These are phyloP conservation scores for Peromyscus polionotus DNA, from an alignment of 2,113 vertebrate species.

Conservation along the genomic window DNA sequence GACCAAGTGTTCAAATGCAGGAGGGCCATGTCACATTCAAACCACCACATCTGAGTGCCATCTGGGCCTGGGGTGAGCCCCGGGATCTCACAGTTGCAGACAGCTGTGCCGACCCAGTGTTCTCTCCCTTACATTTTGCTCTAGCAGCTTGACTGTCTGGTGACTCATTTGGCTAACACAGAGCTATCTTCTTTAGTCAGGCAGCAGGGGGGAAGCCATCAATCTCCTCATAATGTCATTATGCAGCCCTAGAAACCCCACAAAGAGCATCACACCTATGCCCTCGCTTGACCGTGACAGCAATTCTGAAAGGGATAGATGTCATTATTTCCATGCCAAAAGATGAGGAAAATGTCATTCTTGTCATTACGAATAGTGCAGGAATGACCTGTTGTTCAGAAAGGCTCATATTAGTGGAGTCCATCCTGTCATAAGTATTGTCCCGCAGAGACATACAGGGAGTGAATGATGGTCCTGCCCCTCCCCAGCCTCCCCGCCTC, in stretches of 20 bases:
- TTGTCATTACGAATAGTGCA: neutral
- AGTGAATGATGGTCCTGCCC: slow-evolving; percentile 31
- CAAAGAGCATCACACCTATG: neutral
- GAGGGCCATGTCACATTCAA: neutral
- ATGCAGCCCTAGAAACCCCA: neutral
- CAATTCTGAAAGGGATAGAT: slow-evolving; percentile 48
- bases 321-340: slow-evolving; percentile 25
- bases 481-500: neutral
- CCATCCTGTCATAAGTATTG: neutral
- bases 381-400: neutral
- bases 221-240: slow-evolving; percentile 20
- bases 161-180: slow-evolving; percentile 46
- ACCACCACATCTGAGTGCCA: neutral
- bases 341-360: slow-evolving; percentile 29
- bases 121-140: neutral
- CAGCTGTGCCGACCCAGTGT: neutral
- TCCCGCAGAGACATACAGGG: slow-evolving; percentile 37
- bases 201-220: neutral
- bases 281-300: slow-evolving; percentile 23
- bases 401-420: neutral
- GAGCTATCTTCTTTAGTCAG: slow-evolving; percentile 41
- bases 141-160: neutral
- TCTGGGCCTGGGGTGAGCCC: neutral
- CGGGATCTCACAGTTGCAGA: neutral
- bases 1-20: neutral